These are phyloP conservation scores for Argyrosomus regius DNA, from an alignment of 2,797 vertebrate genomes.

Conservation along the genomic window DNA sequence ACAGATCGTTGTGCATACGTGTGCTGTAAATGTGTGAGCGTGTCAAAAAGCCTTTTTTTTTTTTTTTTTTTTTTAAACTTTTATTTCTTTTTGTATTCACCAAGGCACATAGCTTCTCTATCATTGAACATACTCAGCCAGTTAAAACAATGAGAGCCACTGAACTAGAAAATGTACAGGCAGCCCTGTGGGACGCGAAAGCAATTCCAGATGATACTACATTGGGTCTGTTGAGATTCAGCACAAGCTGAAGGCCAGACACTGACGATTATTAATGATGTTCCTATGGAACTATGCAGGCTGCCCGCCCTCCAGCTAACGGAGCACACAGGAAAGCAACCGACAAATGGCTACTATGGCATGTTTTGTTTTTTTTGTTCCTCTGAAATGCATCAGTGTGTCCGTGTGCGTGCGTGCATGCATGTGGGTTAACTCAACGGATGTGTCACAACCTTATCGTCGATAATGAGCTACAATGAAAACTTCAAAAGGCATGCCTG, in stretches of 20 bases:
- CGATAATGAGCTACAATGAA: conserved; percentile 65
- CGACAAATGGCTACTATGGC: conserved; percentile 42
- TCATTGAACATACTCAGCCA: conserved; percentile 78
- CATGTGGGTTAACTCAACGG: conserved; percentile 53
- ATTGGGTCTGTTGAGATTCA: conserved; percentile 70
- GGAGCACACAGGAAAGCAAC: conserved; percentile 58
- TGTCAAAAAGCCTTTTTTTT: conserved; percentile 64
- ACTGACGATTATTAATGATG: conserved; percentile 82
- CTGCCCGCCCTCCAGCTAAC: conserved; percentile 61
- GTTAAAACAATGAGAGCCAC: conserved; percentile 81
- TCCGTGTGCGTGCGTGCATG: conserved; percentile 34
- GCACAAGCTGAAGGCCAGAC: conserved; percentile 73
- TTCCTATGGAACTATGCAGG: conserved; percentile 73
- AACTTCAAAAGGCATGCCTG: conserved; percentile 63
- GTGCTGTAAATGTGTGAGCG: conserved; percentile 45
- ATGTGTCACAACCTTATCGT: conserved; percentile 57
- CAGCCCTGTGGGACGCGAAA: conserved; percentile 67
- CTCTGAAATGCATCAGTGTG: conserved; percentile 35
- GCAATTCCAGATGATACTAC: conserved; percentile 76
- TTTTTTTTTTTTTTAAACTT: conserved; percentile 35
- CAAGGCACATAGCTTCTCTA: conserved; percentile 86
- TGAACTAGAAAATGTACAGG: conserved; percentile 76
- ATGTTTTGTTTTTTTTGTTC: conserved; percentile 7
- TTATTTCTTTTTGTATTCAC: conserved; percentile 75
- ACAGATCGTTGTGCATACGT: conserved; percentile 37